phyloP scores from a whole-genome alignment of 2,113 vertebrate species.

The Mesitornis unicolor region DNA sequence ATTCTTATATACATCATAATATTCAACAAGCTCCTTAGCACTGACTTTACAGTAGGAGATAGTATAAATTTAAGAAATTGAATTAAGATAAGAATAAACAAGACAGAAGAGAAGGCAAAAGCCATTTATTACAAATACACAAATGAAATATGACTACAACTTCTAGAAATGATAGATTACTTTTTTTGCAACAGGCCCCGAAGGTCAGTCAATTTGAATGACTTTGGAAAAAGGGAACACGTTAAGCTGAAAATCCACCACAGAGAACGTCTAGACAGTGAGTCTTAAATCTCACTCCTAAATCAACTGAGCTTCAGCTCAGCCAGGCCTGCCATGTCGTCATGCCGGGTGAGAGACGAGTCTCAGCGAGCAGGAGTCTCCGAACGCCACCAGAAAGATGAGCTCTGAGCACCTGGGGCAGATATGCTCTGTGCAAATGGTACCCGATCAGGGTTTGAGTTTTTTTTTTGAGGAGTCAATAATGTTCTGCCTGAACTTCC shows the following conservation, averaged over 20 bases:
- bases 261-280: slow-evolving; percentile 19
- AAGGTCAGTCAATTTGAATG: not conserved
- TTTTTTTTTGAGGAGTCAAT: not conserved
- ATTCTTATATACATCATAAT: not conserved
- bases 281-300: slow-evolving; percentile 37
- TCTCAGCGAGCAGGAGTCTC: not conserved
- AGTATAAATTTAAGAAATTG: not conserved
- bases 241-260: slow-evolving; percentile 28
- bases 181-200: not conserved
- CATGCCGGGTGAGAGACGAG: not conserved
- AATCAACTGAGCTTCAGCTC: slow-evolving; percentile 43
- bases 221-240: not conserved
- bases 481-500: not conserved
- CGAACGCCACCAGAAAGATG: not conserved
- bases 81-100: slow-evolving; percentile 12
- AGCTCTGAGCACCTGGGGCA: not conserved
- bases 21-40: not conserved
- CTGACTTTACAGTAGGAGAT: not conserved
- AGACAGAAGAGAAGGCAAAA: not conserved
- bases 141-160: not conserved
- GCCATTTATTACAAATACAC: not conserved
- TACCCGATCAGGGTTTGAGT: accelerated
- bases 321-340: not conserved
- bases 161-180: not conserved
- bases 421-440: accelerated